A percentile compares a stretch with the other conserved stretches of the same genome.
phyloP scores from a whole-genome alignment of 2,113 vertebrate species.

The Columba janthina region DNA sequence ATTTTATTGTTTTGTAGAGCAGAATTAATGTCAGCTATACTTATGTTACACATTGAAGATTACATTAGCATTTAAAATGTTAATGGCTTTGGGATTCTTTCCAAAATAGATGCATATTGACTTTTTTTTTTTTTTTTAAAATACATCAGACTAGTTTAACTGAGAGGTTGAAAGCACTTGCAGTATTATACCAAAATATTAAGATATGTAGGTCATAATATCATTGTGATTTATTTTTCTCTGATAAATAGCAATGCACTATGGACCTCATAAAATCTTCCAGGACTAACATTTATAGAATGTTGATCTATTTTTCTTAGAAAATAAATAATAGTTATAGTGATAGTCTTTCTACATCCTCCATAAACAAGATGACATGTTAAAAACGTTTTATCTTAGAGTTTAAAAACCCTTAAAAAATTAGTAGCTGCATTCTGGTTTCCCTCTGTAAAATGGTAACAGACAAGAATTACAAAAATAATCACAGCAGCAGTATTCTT shows the following conservation, averaged over 20 bases:
- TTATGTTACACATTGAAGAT: constrained; percentile 4
- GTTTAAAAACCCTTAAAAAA: background rate
- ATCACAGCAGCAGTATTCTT: background rate
- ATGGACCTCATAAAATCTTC: constrained; percentile 10
- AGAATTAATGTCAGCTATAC: constrained; percentile 54
- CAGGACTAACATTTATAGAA: background rate
- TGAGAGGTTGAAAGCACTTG: constrained; percentile 54
- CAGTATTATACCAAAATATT: background rate
- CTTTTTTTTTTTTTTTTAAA: background rate
- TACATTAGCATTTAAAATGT: constrained; percentile 42
- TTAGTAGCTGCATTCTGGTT: background rate
- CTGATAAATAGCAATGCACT: background rate
- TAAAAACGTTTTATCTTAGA: background rate
- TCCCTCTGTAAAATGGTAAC: background rate
- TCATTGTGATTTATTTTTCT: constrained; percentile 17
- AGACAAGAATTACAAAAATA: background rate
- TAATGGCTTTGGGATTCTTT: constrained; percentile 53
- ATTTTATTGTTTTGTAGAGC: constrained; percentile 55
- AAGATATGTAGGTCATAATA: constrained; percentile 38
- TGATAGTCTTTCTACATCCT: background rate
- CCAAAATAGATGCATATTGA: constrained; percentile 35
- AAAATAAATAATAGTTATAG: background rate
- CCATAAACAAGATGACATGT: background rate
- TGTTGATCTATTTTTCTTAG: constrained; percentile 18
- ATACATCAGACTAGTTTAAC: constrained; percentile 34